Evolutionary conservation across 2,888 invertebrate species (phyloP), one percentile per base, ranked within the genome.

Genomic region (Physocephala rufipes): DNA sequence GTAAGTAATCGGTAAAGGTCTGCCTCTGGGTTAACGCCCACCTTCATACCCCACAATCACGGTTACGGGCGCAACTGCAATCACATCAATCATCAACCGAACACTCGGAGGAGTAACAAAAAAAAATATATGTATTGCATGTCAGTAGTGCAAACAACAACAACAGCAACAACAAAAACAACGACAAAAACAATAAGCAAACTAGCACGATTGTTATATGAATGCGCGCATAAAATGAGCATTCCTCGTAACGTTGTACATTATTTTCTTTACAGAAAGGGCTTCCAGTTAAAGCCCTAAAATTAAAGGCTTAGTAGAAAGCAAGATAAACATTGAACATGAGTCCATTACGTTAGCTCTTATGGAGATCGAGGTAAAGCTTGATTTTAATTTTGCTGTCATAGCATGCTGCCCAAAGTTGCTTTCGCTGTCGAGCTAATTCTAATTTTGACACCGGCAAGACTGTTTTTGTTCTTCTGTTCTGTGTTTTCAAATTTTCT

Each of bases 161-260:
- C 43, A 63, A 30, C 19, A 63, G 62, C 45, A 45, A 45, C 45
- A 45, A 9, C 45, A 45, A 15, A 15, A 62, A 43, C 5, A 19
- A 15, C 12, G 30, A 19, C 26, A 59, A 28, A 36, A 47, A 9
- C n/a, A 65, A n/a, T 19, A 51, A 30, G 19, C 49, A 51, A 65
- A 65, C 1, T 36, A 15, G 36, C 21, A 21, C 30, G 66, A 66
- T 13, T 7, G n/a, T 19, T 16, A 47, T 21, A n/a, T 21, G 36
- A 45, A 26, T 19, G 26, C 19, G 55, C 16, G 55, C 36, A 21
- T 43, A 66, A 53, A 66, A 7, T 9, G 43, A 51, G 55, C 62
- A 26, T 28, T n/a, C n/a, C 21, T 45, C 36, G 49, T 68, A 68
- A 68, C 62, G 68, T 51, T 68, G 68, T 68, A 61, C 68, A n/a